Conservation (phyloP, 2,113 vertebrate species). For the Gambusia affinis region DNA sequence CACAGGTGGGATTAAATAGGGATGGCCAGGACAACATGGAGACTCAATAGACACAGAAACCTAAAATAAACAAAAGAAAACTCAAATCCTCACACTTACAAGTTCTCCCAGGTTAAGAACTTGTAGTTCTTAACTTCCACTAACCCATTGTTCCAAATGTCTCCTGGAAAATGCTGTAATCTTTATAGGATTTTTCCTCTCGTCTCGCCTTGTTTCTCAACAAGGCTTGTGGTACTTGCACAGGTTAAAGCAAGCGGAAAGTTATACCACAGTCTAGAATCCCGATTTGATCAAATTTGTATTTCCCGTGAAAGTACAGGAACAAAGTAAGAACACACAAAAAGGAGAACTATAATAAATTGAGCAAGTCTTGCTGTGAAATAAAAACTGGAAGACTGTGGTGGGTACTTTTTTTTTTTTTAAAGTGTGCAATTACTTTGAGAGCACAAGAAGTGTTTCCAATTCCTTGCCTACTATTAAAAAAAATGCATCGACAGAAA, state of each 20-base stretch:
- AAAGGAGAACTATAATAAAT: background rate
- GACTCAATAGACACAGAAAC: too few relatives aligned
- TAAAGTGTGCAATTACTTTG: slow-evolving; percentile 1
- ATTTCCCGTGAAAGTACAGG: background rate
- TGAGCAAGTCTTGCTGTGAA: too few relatives aligned
- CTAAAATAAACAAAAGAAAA: too few relatives aligned
- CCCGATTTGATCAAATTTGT: background rate
- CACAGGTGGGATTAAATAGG: too few relatives aligned
- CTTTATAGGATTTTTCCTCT: background rate
- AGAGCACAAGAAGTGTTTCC: slow-evolving; percentile 25
- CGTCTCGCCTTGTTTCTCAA: slow-evolving; percentile 11
- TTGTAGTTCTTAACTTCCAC: too few relatives aligned
- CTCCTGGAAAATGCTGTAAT: slow-evolving; percentile 4
- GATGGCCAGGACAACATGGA: too few relatives aligned
- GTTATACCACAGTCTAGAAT: background rate
- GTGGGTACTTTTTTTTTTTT: background rate
- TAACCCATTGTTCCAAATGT: slow-evolving; percentile 5
- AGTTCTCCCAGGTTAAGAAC: background rate
- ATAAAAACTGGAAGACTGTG: background rate
- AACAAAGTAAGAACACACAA: background rate
- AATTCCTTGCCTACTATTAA: background rate
- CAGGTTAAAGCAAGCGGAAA: background rate
- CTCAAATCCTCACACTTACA: too few relatives aligned
- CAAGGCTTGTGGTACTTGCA: slow-evolving; percentile 86
- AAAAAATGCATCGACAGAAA: background rate